Evolutionary conservation across 2,888 invertebrate genomes (phyloP).

Genomic region (Anarsia innoxiella): DNA sequence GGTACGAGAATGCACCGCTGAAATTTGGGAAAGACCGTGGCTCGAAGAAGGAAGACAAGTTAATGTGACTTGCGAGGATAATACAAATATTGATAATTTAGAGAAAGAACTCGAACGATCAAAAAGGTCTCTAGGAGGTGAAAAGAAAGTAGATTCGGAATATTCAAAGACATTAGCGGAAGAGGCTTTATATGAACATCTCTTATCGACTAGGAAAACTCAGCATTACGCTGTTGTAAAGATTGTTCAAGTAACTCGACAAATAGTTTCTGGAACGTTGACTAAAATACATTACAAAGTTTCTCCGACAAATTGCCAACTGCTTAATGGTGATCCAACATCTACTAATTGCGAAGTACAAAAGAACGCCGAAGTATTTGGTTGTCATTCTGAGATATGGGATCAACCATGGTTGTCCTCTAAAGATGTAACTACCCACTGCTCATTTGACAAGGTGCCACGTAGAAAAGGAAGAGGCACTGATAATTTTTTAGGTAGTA

Average conservation of each 20-base stretch:
- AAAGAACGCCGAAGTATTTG: slow-evolving; percentile 6
- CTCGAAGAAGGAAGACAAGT: slow-evolving; percentile 56
- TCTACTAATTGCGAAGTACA: slow-evolving; percentile 14
- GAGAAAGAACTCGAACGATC: too few species aligned
- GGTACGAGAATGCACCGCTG: slow-evolving; percentile 38
- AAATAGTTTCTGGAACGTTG: slow-evolving; percentile 63
- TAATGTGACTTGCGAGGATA: slow-evolving; percentile 41
- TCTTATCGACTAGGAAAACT: slow-evolving; percentile 22
- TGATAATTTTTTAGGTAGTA: too few species aligned
- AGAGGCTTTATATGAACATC: slow-evolving; percentile 29
- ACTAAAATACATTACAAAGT: slow-evolving; percentile 72
- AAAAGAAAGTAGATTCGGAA: too few species aligned
- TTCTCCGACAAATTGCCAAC: slow-evolving; percentile 54
- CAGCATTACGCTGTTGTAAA: slow-evolving; percentile 31
- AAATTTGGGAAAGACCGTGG: slow-evolving; percentile 77
- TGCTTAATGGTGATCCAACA: slow-evolving; percentile 1
- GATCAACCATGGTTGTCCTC: slow-evolving; percentile 8
- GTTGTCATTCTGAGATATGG: slow-evolving; percentile 70
- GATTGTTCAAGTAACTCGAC: slow-evolving; percentile 43
- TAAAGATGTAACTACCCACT: too few species aligned
- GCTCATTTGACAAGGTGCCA: too few species aligned
- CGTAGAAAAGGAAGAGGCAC: slow-evolving; percentile 25
- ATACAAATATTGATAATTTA: slow-evolving; percentile 4
- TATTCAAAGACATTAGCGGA: slow-evolving; percentile 29
- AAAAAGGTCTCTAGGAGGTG: too few species aligned